These are phyloP conservation scores for Pherbina coryleti DNA, from an alignment of 2,888 invertebrate genomes.

Conservation along the genomic window DNA sequence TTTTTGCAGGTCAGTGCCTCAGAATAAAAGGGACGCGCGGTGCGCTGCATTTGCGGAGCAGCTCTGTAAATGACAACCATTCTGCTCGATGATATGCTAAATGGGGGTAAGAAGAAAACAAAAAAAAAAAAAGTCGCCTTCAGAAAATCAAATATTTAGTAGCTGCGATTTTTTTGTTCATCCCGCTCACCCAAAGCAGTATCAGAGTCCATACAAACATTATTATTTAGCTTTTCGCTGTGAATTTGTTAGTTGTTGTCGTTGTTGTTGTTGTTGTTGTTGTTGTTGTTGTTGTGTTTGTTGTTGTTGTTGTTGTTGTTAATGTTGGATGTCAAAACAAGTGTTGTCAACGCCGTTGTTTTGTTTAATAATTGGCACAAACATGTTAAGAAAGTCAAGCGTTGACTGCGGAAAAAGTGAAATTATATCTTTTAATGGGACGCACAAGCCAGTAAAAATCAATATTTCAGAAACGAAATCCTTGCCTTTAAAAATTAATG, in stretches of 20 bases:
- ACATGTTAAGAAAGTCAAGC: not conserved
- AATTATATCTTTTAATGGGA: not conserved
- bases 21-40: slow-evolving; percentile 19
- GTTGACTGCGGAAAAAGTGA: not conserved
- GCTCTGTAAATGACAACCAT: slow-evolving; percentile 33
- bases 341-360: not conserved
- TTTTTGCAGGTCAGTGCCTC: slow-evolving; percentile 67
- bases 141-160: not conserved
- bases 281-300: too few species aligned
- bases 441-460: too few species aligned
- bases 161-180: not conserved
- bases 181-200: not conserved
- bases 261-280: not conserved
- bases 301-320: too few species aligned
- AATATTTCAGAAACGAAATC: too few species aligned
- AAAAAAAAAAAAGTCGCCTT: not conserved
- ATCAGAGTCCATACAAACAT: not conserved
- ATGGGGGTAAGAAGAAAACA: not conserved
- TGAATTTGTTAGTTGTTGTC: not conserved
- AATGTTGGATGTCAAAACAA: not conserved
- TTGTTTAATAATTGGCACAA: not conserved
- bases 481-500: too few species aligned
- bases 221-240: not conserved
- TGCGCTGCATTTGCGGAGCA: not conserved
- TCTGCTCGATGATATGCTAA: slow-evolving; percentile 25